Percentiles rank a stretch among this genome's conserved stretches.
These are phyloP conservation scores for Coregonus suidteri DNA, from an alignment of 2,797 vertebrate species.

Conservation along the genomic window DNA sequence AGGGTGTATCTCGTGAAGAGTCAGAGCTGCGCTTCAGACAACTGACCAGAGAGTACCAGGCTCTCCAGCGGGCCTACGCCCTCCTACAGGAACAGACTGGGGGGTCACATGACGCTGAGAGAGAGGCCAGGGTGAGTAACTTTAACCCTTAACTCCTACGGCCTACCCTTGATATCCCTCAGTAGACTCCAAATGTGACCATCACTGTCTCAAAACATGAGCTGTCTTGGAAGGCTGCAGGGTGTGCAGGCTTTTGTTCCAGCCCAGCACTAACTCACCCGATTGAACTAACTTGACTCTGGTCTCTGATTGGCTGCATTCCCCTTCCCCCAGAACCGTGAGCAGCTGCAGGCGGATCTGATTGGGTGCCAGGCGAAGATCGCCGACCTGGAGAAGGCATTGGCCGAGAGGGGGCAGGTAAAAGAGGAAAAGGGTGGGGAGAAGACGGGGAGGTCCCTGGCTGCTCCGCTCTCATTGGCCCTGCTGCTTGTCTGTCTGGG, in stretches of 20 bases:
- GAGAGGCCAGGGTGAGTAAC: constrained; percentile 86
- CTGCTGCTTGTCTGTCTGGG: constrained; percentile 80
- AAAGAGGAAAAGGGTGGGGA: constrained; percentile 69
- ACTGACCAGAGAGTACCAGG: constrained; percentile 96
- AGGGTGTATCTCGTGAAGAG: constrained; percentile 90
- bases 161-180: neutral
- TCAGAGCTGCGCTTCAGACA: constrained; percentile 96
- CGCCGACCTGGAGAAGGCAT: constrained; percentile 89
- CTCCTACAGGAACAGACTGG: constrained; percentile 94
- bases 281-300: constrained; percentile 5
- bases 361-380: constrained; percentile 92
- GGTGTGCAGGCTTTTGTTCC: neutral
- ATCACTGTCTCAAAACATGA: too few relatives aligned
- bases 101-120: constrained; percentile 92
- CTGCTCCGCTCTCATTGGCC: constrained; percentile 71
- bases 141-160: constrained; percentile 29
- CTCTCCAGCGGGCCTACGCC: constrained; percentile 95
- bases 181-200: too few relatives aligned
- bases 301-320: neutral
- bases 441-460: constrained; percentile 57
- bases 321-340: constrained; percentile 80
- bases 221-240: too few relatives aligned
- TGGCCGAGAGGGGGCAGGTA: constrained; percentile 96
- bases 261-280: neutral
- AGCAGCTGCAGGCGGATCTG: constrained; percentile 91